Conservation (phyloP, 2,797 vertebrate species). For the Loris lydekkerianus region DNA sequence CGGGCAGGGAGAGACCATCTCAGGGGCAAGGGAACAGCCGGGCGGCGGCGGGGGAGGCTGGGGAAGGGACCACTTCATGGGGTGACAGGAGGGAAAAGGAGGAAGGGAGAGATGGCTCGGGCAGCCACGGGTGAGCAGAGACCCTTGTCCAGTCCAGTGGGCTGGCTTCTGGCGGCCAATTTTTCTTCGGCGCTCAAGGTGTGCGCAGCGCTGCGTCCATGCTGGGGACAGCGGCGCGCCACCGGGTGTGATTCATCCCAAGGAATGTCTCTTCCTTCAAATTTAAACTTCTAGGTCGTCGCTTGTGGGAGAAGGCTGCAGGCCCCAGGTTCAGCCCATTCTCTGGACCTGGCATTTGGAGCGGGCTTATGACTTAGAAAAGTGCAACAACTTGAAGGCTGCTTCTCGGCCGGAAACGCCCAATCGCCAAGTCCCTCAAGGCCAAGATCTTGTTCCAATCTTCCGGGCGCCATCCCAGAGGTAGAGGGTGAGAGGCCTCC, state of each 20-base stretch:
- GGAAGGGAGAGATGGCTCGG: not conserved
- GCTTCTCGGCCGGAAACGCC: not conserved
- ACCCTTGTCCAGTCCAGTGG: not conserved
- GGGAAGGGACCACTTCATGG: not conserved
- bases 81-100: not conserved
- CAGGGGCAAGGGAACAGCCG: not conserved
- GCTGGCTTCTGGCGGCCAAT: not conserved
- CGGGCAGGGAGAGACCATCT: constrained; percentile 12
- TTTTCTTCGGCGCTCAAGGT: not conserved
- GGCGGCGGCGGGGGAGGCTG: not conserved
- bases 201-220: accelerated
- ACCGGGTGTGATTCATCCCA: not conserved
- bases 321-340: not conserved
- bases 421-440: not conserved
- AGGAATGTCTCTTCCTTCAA: not conserved
- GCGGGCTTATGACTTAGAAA: not conserved
- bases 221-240: not conserved
- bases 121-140: not conserved
- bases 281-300: not conserved
- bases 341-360: not conserved
- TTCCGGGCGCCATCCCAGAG: not conserved
- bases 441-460: not conserved
- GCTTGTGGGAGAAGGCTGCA: not conserved
- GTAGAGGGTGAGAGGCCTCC: not conserved
- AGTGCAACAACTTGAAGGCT: not conserved